Conservation (phyloP, 2,113 vertebrate species). For the Halichoerus grypus region DNA sequence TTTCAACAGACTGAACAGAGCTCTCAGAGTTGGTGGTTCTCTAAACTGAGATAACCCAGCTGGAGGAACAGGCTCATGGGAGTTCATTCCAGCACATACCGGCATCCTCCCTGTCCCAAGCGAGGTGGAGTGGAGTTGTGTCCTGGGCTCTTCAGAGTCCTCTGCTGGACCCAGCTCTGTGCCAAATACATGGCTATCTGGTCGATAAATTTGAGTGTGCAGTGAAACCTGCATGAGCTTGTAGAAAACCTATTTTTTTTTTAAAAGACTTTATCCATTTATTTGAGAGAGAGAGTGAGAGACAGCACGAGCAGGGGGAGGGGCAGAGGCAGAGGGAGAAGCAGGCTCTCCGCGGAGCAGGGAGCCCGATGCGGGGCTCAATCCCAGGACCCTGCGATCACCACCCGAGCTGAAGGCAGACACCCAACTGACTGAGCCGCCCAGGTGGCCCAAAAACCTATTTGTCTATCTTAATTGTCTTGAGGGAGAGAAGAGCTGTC, state of each 20-base stretch:
- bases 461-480: neutral
- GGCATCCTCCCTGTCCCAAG: neutral
- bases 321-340: neutral
- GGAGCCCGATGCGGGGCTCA: neutral
- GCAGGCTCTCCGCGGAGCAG: neutral
- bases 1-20: neutral
- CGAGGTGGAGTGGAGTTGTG: fast-evolving
- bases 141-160: neutral
- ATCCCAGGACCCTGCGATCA: neutral
- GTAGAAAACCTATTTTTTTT: neutral
- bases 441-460: neutral
- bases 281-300: neutral
- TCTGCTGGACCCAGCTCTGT: neutral
- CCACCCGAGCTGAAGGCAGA: neutral
- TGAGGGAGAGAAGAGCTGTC: neutral
- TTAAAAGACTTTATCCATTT: neutral
- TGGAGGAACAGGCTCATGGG: neutral
- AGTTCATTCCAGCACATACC: neutral
- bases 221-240: neutral
- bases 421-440: neutral
- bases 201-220: neutral
- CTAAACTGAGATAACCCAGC: neutral
- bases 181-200: neutral
- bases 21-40: neutral
- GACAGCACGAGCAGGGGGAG: neutral